Conservation (phyloP, 2,113 vertebrate species). For the Butorides virescens region DNA sequence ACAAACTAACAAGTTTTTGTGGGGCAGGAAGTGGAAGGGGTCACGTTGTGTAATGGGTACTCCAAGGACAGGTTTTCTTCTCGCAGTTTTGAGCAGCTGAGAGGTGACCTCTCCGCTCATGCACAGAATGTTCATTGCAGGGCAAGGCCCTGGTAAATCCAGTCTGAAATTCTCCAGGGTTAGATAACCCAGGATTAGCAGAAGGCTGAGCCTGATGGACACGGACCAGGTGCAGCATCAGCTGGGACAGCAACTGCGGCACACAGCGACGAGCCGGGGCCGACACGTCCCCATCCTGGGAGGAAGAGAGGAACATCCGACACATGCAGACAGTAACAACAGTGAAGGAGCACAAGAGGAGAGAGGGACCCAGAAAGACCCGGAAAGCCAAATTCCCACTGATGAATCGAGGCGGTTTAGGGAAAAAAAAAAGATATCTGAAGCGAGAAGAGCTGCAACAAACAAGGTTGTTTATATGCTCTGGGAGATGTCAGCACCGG, state of each 20-base stretch:
- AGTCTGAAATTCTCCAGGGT: neutral
- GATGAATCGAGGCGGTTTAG: neutral
- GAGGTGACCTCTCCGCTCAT: neutral
- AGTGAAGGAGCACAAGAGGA: neutral
- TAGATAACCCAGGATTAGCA: neutral
- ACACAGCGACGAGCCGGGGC: neutral
- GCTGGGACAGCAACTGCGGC: constrained; percentile 34
- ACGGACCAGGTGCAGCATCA: constrained; percentile 40
- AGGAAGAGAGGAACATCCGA: neutral
- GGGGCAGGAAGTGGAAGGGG: neutral
- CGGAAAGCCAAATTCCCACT: neutral
- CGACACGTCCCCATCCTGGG: neutral
- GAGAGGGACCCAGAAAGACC: neutral
- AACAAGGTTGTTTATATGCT: neutral
- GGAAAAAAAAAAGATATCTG: neutral
- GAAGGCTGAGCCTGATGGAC: constrained; percentile 11
- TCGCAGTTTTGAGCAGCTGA: neutral
- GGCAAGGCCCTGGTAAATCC: neutral
- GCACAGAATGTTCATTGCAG: neutral
- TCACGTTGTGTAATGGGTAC: neutral
- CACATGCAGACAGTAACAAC: neutral
- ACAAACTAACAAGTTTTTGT: neutral
- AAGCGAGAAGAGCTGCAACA: neutral
- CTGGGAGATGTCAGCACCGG: neutral
- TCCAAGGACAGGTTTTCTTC: neutral